Percentiles rank a stretch among this genome's conserved stretches.
phyloP scores from a whole-genome alignment of 2,888 invertebrate genomes.

The Brachyptera putata region DNA sequence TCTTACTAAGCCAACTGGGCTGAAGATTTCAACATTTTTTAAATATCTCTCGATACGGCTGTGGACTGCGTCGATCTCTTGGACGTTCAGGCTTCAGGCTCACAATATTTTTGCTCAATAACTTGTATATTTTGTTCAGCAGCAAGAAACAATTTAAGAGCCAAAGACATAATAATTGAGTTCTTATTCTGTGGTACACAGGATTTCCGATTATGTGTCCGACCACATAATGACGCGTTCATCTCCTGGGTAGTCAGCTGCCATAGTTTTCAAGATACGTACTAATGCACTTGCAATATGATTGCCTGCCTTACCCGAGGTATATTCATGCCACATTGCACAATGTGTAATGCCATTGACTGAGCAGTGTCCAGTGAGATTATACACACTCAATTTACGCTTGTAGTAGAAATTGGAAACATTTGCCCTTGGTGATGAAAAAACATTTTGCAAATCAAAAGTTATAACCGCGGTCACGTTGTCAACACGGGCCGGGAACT shows the following conservation, averaged over 20 bases:
- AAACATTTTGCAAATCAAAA: slow-evolving; percentile 4
- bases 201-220: too few species aligned
- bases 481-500: too few species aligned
- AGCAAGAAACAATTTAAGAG: neutral
- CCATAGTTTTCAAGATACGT: neutral
- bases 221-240: slow-evolving; percentile 7
- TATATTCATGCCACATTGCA: neutral
- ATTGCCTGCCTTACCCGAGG: neutral
- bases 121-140: neutral
- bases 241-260: neutral
- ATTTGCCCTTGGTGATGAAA: neutral
- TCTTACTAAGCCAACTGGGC: neutral
- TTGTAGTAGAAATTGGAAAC: neutral
- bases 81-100: slow-evolving; percentile 11
- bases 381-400: neutral
- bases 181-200: slow-evolving; percentile 12
- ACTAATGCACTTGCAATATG: slow-evolving; percentile 2
- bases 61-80: slow-evolving; percentile 11
- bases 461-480: neutral
- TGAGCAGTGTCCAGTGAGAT: neutral
- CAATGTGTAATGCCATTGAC: neutral
- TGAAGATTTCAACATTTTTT: neutral
- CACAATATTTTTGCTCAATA: neutral
- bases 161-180: neutral
- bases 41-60: neutral